Conservation (phyloP, 2,797 vertebrate species). For the Hippocampus kuda region DNA sequence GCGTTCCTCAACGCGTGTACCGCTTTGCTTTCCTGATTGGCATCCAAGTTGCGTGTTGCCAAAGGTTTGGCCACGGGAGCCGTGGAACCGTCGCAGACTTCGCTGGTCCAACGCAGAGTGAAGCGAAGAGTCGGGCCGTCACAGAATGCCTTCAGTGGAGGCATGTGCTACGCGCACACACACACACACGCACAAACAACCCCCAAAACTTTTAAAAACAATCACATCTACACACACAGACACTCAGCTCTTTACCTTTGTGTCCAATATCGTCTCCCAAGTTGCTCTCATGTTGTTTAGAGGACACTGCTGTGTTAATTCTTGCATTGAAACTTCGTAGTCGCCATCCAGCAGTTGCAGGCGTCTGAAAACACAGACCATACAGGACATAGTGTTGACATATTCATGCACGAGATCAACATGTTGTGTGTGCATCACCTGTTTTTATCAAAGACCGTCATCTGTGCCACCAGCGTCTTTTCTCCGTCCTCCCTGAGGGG, state of each 20-base stretch:
- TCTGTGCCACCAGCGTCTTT: slow-evolving; percentile 88
- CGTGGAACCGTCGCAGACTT: slow-evolving; percentile 77
- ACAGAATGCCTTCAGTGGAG: slow-evolving; percentile 96
- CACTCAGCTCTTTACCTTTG: slow-evolving; percentile 69
- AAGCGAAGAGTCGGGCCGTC: slow-evolving; percentile 97
- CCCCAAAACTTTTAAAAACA: not conserved
- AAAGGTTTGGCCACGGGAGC: slow-evolving; percentile 90
- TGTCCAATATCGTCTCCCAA: slow-evolving; percentile 95
- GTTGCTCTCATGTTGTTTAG: slow-evolving; percentile 92
- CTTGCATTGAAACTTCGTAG: slow-evolving; percentile 97
- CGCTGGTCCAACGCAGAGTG: slow-evolving; percentile 89
- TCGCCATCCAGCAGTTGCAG: slow-evolving; percentile 93
- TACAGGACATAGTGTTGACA: not conserved
- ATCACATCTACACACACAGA: not conserved
- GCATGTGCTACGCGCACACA: slow-evolving; percentile 68
- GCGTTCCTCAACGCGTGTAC: slow-evolving; percentile 73
- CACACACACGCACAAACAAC: not conserved
- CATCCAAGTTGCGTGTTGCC: slow-evolving; percentile 89
- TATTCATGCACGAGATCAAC: not conserved
- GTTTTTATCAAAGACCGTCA: slow-evolving; percentile 98
- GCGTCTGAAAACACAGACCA: slow-evolving; percentile 59
- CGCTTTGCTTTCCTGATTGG: slow-evolving; percentile 74
- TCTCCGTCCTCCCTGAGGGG: slow-evolving; percentile 83
- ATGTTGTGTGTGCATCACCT: slow-evolving; percentile 56
- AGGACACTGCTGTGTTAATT: slow-evolving; percentile 86